Conservation (phyloP, 23 tunicate species). For the Trididemnum clinides region DNA sequence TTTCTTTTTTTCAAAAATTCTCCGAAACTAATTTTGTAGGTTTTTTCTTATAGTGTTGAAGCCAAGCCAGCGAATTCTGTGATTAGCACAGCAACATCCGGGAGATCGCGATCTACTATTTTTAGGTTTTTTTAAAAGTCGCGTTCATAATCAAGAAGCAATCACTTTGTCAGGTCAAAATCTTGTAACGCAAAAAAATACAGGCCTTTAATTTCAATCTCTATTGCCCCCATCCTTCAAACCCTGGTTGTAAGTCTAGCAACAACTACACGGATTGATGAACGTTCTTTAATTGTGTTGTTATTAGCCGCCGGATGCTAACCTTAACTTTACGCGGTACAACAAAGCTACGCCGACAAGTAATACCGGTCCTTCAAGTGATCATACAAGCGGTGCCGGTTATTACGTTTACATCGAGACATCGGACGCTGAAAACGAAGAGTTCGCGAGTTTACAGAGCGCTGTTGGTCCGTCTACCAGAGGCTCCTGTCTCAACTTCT, state of each 20-base stretch:
- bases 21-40: too few relatives aligned
- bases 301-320: constrained; percentile 38
- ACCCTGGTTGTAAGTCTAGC: too few relatives aligned
- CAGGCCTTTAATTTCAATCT: neutral
- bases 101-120: neutral
- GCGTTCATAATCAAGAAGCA: neutral
- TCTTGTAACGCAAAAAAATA: neutral
- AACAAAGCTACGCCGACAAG: neutral
- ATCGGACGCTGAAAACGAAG: constrained; percentile 40
- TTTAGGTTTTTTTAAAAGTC: neutral
- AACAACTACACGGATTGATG: too few relatives aligned
- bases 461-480: constrained; percentile 59
- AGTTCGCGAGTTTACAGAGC: constrained; percentile 47
- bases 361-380: constrained; percentile 70
- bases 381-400: constrained; percentile 70
- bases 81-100: constrained; percentile 16
- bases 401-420: constrained; percentile 74
- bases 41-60: too few relatives aligned
- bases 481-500: constrained; percentile 79
- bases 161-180: neutral
- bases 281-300: neutral
- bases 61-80: constrained; percentile 49
- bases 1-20: too few relatives aligned
- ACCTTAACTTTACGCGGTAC: constrained; percentile 63
- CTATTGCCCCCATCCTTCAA: too few relatives aligned